Evolutionary conservation across 2,113 vertebrate species (phyloP), one percentile per base, ranked within the genome.

Genomic region (Pelmatolapia mariae): DNA sequence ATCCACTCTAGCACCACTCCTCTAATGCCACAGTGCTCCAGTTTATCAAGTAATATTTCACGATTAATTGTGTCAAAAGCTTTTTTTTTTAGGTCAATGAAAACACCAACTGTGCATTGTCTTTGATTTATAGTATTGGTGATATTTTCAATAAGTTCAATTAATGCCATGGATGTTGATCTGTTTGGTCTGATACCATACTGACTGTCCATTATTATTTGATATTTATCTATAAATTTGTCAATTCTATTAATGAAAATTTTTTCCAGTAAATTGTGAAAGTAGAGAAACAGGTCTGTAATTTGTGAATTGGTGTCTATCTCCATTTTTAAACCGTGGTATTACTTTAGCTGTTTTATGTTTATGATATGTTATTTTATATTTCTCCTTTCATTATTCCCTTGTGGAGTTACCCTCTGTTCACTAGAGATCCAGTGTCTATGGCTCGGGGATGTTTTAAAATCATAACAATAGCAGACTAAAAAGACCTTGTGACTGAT

Each of bases 11-110:
- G 47, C 18, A 52, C 18, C 47, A 52, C 18, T 52, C 47, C 3
- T 52, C 18, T 52, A 19, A 52, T 52, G 18, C 0, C 47, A 19
- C 2, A 0, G 47, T 19, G 0, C 47, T 52, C 4, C 47, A 19
- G 47, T 52, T 52, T 52, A 52, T 52, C 47, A 19, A 19, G 18
- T 52, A 52, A 52, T 52, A 19, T 52, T 52, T 19, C 8, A 52
- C 19, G 8, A 52, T 52, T 52, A 52, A 10, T 52, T 52, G 18
- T 19, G 18, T 52, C 8, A 52, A 10, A 52, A 19, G 47, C 18
- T n/a, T n/a, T 13, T 52, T 52, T 50, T 52, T 52, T 52, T 52
- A 52, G 50, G 50, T 52, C 2, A 50, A 50, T 50, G 16, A 50
- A 50, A 50, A 50, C 47, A 18, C 16, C 2, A 50, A 50, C 47